phyloP scores from a whole-genome alignment of 2,113 vertebrate genomes.

The Triplophysa siluroides region DNA sequence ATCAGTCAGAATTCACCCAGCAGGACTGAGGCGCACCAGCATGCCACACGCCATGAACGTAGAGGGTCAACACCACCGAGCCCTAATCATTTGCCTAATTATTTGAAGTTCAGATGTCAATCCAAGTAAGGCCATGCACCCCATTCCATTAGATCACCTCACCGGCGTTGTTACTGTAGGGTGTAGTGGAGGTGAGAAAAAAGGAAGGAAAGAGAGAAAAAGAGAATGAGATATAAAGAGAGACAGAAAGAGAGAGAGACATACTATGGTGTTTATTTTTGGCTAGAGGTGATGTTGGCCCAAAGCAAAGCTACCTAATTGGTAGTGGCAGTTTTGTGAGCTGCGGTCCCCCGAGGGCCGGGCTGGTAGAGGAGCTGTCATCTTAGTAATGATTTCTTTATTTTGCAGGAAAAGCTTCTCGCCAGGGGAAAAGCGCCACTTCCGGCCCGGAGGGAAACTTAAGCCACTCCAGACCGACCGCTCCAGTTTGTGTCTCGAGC shows the following conservation, averaged over 20 bases:
- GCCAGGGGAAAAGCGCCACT: constrained; percentile 77
- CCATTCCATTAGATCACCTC: not conserved
- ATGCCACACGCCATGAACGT: constrained; percentile 70
- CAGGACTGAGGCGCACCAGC: not conserved
- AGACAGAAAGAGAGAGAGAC: not conserved
- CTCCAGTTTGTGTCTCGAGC: constrained; percentile 69
- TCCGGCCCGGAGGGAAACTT: constrained; percentile 75
- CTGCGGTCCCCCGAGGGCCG: constrained; percentile 59
- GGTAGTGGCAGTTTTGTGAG: constrained; percentile 71
- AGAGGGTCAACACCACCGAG: constrained; percentile 64
- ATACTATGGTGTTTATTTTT: constrained; percentile 58
- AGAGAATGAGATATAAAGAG: not conserved
- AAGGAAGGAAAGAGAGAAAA: not conserved
- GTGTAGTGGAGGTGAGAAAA: not conserved
- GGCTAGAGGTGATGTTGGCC: constrained; percentile 56
- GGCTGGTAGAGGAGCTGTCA: constrained; percentile 73
- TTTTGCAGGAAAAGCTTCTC: constrained; percentile 83
- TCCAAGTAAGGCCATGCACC: constrained; percentile 51
- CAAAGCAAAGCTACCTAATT: constrained; percentile 63
- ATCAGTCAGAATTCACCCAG: constrained; percentile 52
- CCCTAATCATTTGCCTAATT: constrained; percentile 60
- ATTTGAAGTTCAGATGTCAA: constrained; percentile 64
- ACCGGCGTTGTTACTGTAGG: not conserved
- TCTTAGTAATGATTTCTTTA: constrained; percentile 84
- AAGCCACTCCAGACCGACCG: constrained; percentile 63